phyloP scores from a whole-genome alignment of 2,888 invertebrate species.

The Plutella xylostella region DNA sequence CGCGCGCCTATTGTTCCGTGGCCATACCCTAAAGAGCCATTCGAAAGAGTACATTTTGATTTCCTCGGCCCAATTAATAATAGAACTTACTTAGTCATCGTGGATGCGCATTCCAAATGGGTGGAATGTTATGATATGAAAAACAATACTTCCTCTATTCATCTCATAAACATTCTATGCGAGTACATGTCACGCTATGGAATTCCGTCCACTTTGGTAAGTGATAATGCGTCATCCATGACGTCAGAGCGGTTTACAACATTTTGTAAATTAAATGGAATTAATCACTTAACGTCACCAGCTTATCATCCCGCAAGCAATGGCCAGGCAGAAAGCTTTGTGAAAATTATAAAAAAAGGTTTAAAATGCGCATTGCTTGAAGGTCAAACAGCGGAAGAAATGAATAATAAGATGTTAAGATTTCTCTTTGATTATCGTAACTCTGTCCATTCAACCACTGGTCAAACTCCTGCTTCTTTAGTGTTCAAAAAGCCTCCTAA shows the following conservation, averaged over 20 bases:
- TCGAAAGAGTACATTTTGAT: constrained; percentile 3
- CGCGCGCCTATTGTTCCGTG: constrained; percentile 1
- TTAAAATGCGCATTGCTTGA: constrained; percentile 13
- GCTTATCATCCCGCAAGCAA: no score
- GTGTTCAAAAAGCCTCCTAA: neutral
- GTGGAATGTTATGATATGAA: neutral
- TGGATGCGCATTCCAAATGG: constrained; percentile 3
- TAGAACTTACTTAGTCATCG: no score
- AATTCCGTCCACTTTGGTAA: constrained; percentile 10
- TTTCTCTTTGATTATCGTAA: no score
- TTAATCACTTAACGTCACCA: neutral
- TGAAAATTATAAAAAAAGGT: constrained; percentile 3
- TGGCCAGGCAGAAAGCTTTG: constrained; percentile 17
- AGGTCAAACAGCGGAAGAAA: neutral
- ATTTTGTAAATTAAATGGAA: constrained; percentile 2
- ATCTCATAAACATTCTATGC: neutral
- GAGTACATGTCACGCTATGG: constrained; percentile 2
- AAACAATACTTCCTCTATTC: neutral
- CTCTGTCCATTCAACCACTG: neutral
- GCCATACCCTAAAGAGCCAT: neutral
- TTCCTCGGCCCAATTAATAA: constrained; percentile 7
- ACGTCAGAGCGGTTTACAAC: constrained; percentile 8
- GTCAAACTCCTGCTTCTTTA: neutral
- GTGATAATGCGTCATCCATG: constrained; percentile 22
- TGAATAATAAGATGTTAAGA: neutral